A percentile compares a stretch with the other conserved stretches of the same genome.
phyloP scores from a whole-genome alignment of 1,140 invertebrate genomes.

The Ceratina calcarata region DNA sequence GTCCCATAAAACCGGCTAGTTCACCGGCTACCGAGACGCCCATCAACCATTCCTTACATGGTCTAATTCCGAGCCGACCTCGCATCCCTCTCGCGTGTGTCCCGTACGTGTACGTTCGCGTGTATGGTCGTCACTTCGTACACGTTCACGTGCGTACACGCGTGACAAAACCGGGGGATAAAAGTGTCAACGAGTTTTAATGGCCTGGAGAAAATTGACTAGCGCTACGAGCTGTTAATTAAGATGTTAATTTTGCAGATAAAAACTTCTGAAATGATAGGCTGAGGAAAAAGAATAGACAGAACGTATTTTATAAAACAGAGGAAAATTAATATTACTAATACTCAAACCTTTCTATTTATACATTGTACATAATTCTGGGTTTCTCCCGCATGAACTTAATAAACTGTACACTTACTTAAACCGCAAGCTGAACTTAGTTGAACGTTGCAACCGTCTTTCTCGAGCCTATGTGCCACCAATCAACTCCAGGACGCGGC shows the following conservation, averaged over 20 bases:
- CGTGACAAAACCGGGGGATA: neutral
- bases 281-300: too few species aligned
- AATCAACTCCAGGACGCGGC: neutral
- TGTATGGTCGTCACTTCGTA: neutral
- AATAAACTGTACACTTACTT: too few species aligned
- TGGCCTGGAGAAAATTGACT: neutral
- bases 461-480: neutral
- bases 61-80: conserved; percentile 68
- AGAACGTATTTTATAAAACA: too few species aligned
- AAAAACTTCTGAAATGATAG: too few species aligned
- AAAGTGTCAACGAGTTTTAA: neutral
- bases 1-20: conserved; percentile 74
- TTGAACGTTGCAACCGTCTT: neutral
- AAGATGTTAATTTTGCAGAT: neutral
- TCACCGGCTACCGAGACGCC: conserved; percentile 68
- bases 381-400: too few species aligned
- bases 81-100: conserved; percentile 36
- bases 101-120: neutral
- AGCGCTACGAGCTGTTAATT: neutral
- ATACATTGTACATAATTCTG: too few species aligned
- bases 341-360: too few species aligned
- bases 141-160: too few species aligned
- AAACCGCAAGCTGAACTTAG: too few species aligned
- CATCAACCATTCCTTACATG: conserved; percentile 75
- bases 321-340: too few species aligned